A percentile compares a stretch with the other conserved stretches of the same genome.
phyloP scores from a whole-genome alignment of 2,888 invertebrate species.

The Drosophila borealis region DNA sequence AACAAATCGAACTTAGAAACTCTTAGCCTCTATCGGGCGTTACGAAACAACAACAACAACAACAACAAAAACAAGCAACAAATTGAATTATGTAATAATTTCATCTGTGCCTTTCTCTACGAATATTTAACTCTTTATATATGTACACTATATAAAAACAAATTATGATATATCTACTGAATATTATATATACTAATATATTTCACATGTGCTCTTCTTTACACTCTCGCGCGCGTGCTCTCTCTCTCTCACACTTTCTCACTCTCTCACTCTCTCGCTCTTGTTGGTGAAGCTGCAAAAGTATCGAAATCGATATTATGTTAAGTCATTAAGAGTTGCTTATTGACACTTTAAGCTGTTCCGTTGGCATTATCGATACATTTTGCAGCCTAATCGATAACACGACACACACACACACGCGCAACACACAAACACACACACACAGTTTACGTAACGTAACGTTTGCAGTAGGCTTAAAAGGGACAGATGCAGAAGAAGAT shows the following conservation, averaged over 20 bases:
- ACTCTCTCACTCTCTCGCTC: not conserved
- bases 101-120: slow-evolving; percentile 83
- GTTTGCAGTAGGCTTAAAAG: not conserved
- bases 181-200: slow-evolving; percentile 34
- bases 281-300: not conserved
- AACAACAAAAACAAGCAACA: slow-evolving; percentile 53
- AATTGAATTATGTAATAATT: slow-evolving; percentile 79
- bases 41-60: slow-evolving; percentile 24
- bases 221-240: slow-evolving; percentile 14
- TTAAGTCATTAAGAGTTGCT: not conserved
- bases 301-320: slow-evolving; percentile 7
- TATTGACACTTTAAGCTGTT: not conserved
- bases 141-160: slow-evolving; percentile 36
- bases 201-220: slow-evolving; percentile 61
- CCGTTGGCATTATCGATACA: slow-evolving; percentile 5
- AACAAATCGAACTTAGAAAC: slow-evolving; percentile 66
- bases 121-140: slow-evolving; percentile 44
- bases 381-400: not conserved
- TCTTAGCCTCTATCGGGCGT: slow-evolving; percentile 30
- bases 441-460: slow-evolving; percentile 22
- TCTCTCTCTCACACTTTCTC: slow-evolving; percentile 1
- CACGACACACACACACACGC: not conserved
- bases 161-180: slow-evolving; percentile 43
- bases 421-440: slow-evolving; percentile 1
- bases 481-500: slow-evolving; percentile 3